Base-by-base conservation (phyloP, 2,888 invertebrate species). In the Aphidoletes aphidimyza region DNA sequence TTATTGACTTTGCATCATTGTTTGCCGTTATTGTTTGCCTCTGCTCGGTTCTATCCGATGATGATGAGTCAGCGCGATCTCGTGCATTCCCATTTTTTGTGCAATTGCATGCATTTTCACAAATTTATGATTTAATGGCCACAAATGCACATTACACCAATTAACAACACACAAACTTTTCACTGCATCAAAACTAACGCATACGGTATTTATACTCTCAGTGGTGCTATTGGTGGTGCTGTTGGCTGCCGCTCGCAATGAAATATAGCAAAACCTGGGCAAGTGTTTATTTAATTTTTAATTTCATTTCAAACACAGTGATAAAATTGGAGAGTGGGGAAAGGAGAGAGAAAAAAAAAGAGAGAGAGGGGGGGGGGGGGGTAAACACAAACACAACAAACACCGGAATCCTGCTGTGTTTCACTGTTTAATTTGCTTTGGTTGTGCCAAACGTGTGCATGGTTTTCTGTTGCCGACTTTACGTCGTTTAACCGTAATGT, bases 71-170 rank as follows among this genome's bases (percentile, higher is more conserved):
- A 69, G 69, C 69, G 14, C 69, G 54, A 54, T n/a, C 30, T 42
- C 14, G 42, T 14, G 42, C 42, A n/a, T n/a, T n/a, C 42, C 69
- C 26, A 14, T 1, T 54, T 54, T 22, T 54, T 26, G n/a, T 54
- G 54, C 54, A 54, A 54, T 2, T 1, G 22, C 22, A 54, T 30
- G 69, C 69, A 69, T 69, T 69, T 69, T 30, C 14, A 5, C 9
- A 54, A 69, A 30, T 69, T 69, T 69, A 69, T 69, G 69, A 69
- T 69, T 69, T 69, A 69, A 69, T 69, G 69, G 69, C 30, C 69
- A 69, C 69, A 69, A 69, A 69, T 69, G 69, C 69, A 69, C 34
- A 69, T 69, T 69, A 69, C 69, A 69, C 69, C 69, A 69, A 69
- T 69, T 69, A 69, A 69, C 69, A 69, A 69, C n/a, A n/a, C n/a